These are phyloP conservation scores for Branchipolynoe longqiensis DNA, from an alignment of 2,888 invertebrate genomes.

Conservation along the genomic window DNA sequence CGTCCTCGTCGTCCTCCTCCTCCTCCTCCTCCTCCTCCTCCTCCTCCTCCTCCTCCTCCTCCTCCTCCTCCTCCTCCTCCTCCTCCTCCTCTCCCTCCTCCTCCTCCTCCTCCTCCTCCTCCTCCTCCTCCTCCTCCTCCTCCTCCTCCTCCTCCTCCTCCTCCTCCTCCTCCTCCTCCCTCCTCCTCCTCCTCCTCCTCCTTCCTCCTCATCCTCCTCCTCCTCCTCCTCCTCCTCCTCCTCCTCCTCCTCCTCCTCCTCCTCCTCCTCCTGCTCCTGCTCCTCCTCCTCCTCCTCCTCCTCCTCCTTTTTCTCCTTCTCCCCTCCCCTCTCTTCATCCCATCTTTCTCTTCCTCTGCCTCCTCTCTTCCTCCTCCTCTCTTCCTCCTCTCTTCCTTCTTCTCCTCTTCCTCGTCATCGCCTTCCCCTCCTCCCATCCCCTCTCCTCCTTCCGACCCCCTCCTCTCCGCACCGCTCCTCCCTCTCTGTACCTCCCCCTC, in stretches of 20 bases:
- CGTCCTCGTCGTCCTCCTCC: not conserved
- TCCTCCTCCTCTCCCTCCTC: not conserved
- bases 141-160: not conserved
- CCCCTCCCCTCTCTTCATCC: too few relatives aligned
- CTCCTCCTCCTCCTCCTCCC: not conserved
- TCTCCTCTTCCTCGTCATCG: too few relatives aligned
- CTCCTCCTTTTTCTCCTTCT: too few relatives aligned
- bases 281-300: not conserved
- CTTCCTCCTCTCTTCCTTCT: too few relatives aligned
- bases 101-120: not conserved
- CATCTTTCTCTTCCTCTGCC: too few relatives aligned
- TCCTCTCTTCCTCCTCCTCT: constrained; percentile 18
- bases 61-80: not conserved
- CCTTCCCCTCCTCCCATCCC: too few relatives aligned
- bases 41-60: not conserved
- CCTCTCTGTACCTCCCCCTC: too few relatives aligned
- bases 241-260: constrained; percentile 33
- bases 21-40: not conserved
- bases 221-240: constrained; percentile 19
- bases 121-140: not conserved
- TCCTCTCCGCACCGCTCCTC: too few relatives aligned
- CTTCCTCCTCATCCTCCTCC: too few relatives aligned
- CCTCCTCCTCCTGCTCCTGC: not conserved
- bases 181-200: constrained; percentile 24
- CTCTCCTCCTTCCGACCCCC: too few relatives aligned